A percentile compares a stretch with the other conserved stretches of the same genome.
Evolutionary conservation across 2,113 vertebrate genomes (phyloP).

Genomic region (Stigmatopora argus): DNA sequence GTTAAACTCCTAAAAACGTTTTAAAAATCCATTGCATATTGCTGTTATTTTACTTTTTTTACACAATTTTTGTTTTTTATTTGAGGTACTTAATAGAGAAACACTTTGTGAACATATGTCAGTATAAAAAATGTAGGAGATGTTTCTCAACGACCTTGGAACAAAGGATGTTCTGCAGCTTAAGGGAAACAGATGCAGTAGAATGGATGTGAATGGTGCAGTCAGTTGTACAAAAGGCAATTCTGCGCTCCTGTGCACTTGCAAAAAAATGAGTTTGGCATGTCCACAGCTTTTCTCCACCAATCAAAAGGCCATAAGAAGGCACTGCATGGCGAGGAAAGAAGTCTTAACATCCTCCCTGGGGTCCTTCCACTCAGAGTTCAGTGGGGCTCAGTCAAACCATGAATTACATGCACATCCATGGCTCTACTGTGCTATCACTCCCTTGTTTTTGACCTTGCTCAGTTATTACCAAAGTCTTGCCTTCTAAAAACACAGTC

Average conservation of each 20-base stretch:
- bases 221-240: conserved; percentile 24
- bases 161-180: conserved; percentile 21
- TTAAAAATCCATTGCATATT: no score
- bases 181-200: background rate
- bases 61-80: background rate
- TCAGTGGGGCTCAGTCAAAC: conserved; percentile 52
- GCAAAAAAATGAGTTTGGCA: conserved; percentile 17
- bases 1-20: no score
- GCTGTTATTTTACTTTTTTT: no score
- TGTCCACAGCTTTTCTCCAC: conserved; percentile 27
- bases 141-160: conserved; percentile 35
- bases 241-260: conserved; percentile 9
- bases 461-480: background rate
- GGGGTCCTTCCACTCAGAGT: conserved; percentile 53
- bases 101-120: background rate
- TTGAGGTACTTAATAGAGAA: background rate
- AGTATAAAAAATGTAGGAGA: conserved; percentile 28
- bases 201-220: conserved; percentile 3
- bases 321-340: conserved; percentile 19
- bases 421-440: background rate
- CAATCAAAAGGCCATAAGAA: conserved; percentile 27
- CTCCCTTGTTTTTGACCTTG: conserved; percentile 10
- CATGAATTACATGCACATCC: conserved; percentile 11
- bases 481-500: background rate
- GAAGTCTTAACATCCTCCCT: conserved; percentile 41